Percentiles rank a stretch among this genome's conserved stretches.
Evolutionary conservation across 2,888 invertebrate genomes (phyloP).

Genomic region (Idaea straminata): DNA sequence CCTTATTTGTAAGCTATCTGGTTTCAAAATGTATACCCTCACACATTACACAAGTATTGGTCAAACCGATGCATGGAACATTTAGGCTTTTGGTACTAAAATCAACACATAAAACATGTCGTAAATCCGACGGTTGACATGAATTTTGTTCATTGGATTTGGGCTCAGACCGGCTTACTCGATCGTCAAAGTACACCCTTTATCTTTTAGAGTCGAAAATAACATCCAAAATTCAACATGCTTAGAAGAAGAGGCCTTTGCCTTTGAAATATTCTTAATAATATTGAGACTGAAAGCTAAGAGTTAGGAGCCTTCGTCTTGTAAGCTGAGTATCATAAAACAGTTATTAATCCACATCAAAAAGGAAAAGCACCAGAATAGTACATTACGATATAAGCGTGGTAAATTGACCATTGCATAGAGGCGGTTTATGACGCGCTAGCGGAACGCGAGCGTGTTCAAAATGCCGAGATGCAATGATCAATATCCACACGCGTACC

Average conservation of each 20-base stretch:
- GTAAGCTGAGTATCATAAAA: not conserved
- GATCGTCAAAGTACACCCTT: not conserved
- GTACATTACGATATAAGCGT: too few relatives aligned
- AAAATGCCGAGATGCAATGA: too few relatives aligned
- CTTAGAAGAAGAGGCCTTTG: too few relatives aligned
- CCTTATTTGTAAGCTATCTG: not conserved
- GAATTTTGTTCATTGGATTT: not conserved
- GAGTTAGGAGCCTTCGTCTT: not conserved
- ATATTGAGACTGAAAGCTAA: too few relatives aligned
- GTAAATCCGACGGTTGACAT: conserved; percentile 3
- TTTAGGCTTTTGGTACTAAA: not conserved
- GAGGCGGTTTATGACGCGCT: too few relatives aligned
- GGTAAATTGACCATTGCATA: too few relatives aligned
- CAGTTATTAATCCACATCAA: not conserved
- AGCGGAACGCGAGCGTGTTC: too few relatives aligned
- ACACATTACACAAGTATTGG: not conserved
- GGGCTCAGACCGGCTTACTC: not conserved
- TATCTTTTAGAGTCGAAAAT: not conserved
- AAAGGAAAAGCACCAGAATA: not conserved
- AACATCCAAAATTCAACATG: too few relatives aligned
- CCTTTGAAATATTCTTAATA: too few relatives aligned
- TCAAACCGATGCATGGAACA: not conserved
- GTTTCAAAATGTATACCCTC: not conserved
- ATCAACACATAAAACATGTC: not conserved
- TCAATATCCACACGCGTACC: too few relatives aligned